These are phyloP conservation scores for Lasius platythorax DNA, from an alignment of 2,888 invertebrate genomes.

Conservation along the genomic window DNA sequence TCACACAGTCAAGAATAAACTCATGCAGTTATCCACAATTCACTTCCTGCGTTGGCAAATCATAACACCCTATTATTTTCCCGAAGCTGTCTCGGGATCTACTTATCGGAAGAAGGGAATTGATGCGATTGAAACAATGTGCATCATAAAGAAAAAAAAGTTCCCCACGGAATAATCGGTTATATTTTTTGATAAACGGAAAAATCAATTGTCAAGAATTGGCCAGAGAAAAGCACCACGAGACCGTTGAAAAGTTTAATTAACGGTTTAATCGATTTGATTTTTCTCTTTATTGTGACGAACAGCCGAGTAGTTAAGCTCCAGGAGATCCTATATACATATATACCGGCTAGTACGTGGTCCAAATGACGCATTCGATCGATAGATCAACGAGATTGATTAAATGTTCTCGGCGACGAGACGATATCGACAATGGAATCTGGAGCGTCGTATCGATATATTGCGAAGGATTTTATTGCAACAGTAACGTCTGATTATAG, in stretches of 20 bases:
- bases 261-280: slow-evolving; percentile 57
- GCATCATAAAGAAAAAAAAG: too few relatives aligned
- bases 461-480: slow-evolving; percentile 13
- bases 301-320: background rate
- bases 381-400: slow-evolving; percentile 45
- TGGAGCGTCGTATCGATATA: slow-evolving; percentile 17
- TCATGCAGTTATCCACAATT: slow-evolving; percentile 17
- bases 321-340: background rate
- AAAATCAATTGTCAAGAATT: slow-evolving; percentile 66
- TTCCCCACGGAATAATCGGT: slow-evolving; percentile 10
- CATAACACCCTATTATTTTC: background rate
- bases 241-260: slow-evolving; percentile 61
- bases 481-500: slow-evolving; percentile 38
- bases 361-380: slow-evolving; percentile 27
- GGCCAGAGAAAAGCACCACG: slow-evolving; percentile 19
- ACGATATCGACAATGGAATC: slow-evolving; percentile 21
- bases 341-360: background rate
- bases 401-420: slow-evolving; percentile 32
- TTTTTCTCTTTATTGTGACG: slow-evolving; percentile 59
- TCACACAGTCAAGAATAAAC: background rate
- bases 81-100: background rate
- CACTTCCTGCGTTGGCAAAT: background rate
- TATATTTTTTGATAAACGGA: background rate
- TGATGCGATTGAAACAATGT: slow-evolving; percentile 25
- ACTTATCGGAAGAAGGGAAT: background rate